Conservation (phyloP, 64 coral and sea anemone species). For the Pachyseris speciosa region DNA sequence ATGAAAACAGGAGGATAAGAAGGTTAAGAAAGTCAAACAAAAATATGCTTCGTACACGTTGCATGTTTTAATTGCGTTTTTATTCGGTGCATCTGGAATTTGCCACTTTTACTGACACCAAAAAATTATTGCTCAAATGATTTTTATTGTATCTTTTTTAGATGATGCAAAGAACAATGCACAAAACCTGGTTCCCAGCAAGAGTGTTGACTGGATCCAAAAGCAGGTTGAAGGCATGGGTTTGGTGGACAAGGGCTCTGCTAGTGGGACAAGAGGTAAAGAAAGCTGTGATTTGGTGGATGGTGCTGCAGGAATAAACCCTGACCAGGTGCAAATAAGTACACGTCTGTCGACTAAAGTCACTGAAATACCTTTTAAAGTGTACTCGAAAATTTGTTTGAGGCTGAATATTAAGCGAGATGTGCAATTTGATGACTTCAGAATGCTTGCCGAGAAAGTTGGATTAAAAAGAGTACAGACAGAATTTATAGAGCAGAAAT, state of each 20-base stretch:
- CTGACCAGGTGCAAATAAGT: background rate
- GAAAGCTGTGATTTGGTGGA: background rate
- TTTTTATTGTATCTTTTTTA: background rate
- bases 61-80: too few relatives aligned
- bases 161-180: background rate
- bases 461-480: background rate
- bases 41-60: too few relatives aligned
- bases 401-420: background rate
- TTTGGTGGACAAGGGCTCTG: background rate
- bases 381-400: background rate
- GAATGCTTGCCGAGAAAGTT: constrained; percentile 27
- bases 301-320: background rate
- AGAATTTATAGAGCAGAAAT: background rate
- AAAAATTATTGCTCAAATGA: too few relatives aligned
- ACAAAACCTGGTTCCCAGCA: background rate
- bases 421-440: constrained; percentile 11
- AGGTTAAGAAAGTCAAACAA: too few relatives aligned
- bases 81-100: too few relatives aligned
- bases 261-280: background rate
- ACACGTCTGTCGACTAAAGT: background rate
- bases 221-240: background rate
- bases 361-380: background rate
- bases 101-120: too few relatives aligned
- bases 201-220: background rate
- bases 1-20: too few relatives aligned